A percentile compares a stretch with the other conserved stretches of the same genome.
Conservation (phyloP, 2,888 invertebrate genomes). For the Drosophila paranaensis region DNA sequence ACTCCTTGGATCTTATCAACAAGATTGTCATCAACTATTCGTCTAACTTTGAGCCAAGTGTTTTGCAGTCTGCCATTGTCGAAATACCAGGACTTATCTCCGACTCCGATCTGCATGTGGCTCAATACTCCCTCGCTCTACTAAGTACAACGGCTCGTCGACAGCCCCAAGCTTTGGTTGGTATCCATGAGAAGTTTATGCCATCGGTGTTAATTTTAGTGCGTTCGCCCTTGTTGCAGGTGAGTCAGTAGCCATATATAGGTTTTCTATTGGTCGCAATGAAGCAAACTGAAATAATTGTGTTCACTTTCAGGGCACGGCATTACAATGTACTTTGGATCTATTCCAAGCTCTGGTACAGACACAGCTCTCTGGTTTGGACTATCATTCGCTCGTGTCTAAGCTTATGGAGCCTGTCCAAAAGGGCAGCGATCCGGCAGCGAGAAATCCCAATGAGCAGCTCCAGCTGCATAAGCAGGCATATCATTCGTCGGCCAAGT, state of each 20-base stretch:
- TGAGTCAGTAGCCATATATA: conserved; percentile 33
- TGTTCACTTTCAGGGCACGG: conserved; percentile 88
- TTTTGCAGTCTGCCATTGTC: conserved; percentile 90
- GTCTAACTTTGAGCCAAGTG: conserved; percentile 87
- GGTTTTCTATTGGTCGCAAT: not conserved
- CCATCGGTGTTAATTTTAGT: conserved; percentile 94
- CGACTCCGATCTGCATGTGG: conserved; percentile 98
- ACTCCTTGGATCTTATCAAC: conserved; percentile 95
- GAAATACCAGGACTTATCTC: conserved; percentile 96
- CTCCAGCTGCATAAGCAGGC: conserved; percentile 90
- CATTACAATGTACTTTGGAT: conserved; percentile 94
- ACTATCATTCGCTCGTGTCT: conserved; percentile 92
- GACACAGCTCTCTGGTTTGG: conserved; percentile 91
- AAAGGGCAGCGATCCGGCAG: conserved; percentile 45
- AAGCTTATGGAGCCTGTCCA: conserved; percentile 91
- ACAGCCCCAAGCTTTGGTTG: conserved; percentile 91
- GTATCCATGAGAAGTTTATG: conserved; percentile 90
- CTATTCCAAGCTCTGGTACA: conserved; percentile 96
- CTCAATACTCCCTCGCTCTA: conserved; percentile 94
- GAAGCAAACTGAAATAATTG: not conserved
- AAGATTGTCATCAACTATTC: conserved; percentile 96
- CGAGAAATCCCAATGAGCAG: conserved; percentile 85
- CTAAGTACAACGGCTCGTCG: conserved; percentile 92
- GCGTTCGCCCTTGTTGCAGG: conserved; percentile 92
- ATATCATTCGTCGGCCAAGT: conserved; percentile 98